phyloP scores from a whole-genome alignment of 2,888 invertebrate species.

The Cataglyphis altisquamis region DNA sequence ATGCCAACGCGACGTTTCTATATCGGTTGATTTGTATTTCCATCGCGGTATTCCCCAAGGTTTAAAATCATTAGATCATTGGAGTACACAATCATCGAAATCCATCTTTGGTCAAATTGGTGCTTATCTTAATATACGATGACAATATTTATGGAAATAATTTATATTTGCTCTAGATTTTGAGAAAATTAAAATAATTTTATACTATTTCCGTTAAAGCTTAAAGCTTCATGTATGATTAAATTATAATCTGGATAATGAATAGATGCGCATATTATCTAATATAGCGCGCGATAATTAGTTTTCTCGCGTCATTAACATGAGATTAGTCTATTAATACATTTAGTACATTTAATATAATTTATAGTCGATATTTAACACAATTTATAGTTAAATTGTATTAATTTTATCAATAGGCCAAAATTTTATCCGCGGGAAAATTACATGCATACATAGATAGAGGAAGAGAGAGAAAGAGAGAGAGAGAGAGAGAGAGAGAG shows the following conservation, averaged over 20 bases:
- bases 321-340: background rate
- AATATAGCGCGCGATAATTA: conserved; percentile 43
- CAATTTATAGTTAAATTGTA: conserved; percentile 35
- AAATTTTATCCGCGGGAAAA: conserved; percentile 63
- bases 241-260: background rate
- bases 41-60: conserved; percentile 23
- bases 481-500: background rate
- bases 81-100: conserved; percentile 47
- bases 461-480: no score
- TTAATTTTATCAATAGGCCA: conserved; percentile 34
- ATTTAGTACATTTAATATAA: conserved; percentile 30
- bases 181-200: conserved; percentile 2
- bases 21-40: conserved; percentile 26
- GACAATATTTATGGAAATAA: background rate
- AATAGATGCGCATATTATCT: conserved; percentile 10
- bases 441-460: no score
- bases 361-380: conserved; percentile 45
- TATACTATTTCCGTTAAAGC: background rate
- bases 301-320: conserved; percentile 42
- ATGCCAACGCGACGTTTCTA: conserved; percentile 30
- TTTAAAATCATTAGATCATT: conserved; percentile 18
- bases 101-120: background rate
- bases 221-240: background rate
- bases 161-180: background rate
- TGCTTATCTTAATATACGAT: background rate